Conservation (phyloP, 2,797 vertebrate species). For the Mus caroli region DNA sequence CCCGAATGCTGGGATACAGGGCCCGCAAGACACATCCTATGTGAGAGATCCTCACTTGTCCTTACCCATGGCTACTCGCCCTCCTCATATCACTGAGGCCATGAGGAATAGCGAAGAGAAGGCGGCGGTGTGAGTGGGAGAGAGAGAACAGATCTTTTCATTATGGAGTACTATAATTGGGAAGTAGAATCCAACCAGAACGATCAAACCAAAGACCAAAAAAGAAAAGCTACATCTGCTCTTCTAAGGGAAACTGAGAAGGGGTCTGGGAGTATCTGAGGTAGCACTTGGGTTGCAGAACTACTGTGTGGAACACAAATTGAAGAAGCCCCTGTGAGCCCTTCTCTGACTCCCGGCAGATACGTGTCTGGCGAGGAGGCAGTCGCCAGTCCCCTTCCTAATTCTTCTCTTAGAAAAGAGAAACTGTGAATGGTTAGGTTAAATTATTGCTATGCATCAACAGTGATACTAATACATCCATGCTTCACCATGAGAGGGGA, state of each 20-base stretch:
- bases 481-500: neutral
- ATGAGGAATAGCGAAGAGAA: neutral
- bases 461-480: neutral
- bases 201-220: neutral
- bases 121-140: neutral
- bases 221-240: neutral
- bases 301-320: neutral
- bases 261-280: neutral
- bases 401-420: constrained; percentile 22
- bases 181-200: neutral
- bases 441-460: neutral
- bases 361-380: neutral
- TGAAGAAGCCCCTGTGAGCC: neutral
- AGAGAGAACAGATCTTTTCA: neutral
- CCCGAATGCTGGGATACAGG: neutral
- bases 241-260: neutral
- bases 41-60: neutral
- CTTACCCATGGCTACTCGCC: no score
- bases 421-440: neutral
- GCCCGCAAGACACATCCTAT: neutral
- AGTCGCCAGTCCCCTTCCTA: neutral
- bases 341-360: neutral
- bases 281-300: neutral
- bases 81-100: neutral
- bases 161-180: neutral